A percentile compares a stretch with the other conserved stretches of the same genome.
These are phyloP conservation scores for Anagyrus pseudococci DNA, from an alignment of 2,888 invertebrate genomes.

Conservation along the genomic window DNA sequence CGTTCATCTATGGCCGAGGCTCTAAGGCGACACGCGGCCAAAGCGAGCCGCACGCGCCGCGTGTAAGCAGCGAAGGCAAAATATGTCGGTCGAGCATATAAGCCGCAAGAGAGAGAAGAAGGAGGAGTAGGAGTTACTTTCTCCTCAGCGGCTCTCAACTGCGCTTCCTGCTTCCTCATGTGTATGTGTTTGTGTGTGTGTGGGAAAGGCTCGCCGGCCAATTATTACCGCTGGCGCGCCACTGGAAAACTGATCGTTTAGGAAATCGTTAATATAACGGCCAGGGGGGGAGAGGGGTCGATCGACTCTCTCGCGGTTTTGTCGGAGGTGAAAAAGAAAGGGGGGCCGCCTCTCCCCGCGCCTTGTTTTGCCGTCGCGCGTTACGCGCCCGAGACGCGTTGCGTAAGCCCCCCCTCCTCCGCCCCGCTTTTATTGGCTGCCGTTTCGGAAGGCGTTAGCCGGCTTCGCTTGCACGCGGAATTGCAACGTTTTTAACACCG, in stretches of 20 bases:
- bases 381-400: too few species aligned
- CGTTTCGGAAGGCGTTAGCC: too few species aligned
- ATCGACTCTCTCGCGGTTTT: not conserved
- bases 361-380: too few species aligned
- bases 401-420: too few species aligned
- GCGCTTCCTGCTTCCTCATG: slow-evolving; percentile 58
- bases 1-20: too few species aligned
- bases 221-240: not conserved
- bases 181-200: not conserved
- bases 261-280: not conserved
- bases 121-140: too few species aligned
- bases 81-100: slow-evolving; percentile 43
- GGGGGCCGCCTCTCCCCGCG: too few species aligned
- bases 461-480: too few species aligned
- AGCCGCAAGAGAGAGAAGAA: slow-evolving; percentile 45
- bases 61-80: slow-evolving; percentile 41
- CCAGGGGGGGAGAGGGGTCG: not conserved
- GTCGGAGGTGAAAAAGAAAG: too few species aligned
- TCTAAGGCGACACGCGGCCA: too few species aligned
- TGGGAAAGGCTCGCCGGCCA: slow-evolving; percentile 3
- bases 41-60: not conserved
- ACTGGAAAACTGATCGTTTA: slow-evolving; percentile 5
- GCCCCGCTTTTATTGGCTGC: too few species aligned
- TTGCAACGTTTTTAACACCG: too few species aligned
- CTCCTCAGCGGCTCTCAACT: slow-evolving; percentile 56